Evolutionary conservation across 2,888 invertebrate genomes (phyloP), one percentile per base, ranked within the genome.

Genomic region (Ephialtes manifestator): DNA sequence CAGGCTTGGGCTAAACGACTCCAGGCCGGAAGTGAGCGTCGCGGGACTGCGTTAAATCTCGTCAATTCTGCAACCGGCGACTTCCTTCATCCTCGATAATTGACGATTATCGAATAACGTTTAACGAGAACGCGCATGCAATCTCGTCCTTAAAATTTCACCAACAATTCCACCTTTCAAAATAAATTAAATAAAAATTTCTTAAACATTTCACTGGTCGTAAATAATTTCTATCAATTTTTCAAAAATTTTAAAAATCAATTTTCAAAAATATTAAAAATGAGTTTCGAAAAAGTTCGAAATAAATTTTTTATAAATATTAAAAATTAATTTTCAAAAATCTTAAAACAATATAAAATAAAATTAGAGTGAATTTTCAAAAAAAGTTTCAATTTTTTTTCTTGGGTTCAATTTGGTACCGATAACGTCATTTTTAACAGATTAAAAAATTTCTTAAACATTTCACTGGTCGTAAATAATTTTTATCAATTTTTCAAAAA

Each of bases 101-200:
- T 75, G 75, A 65, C 63, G 48, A 65, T 83, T 76, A 79, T 79
- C 79, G 70, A 68, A 72, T 74, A 78, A 74, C 82, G 75, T 53
- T 81, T 76, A 76, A 81, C 70, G 31, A 18, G 58, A 58, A 31
- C 15, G 4, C 11, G 24, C 58, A 15, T 58, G 13, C 24, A 13
- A n/a, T 31, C 28, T 28, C 24, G 2, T n/a, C 15, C 24, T 28
- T 58, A 48, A 48, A 48, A 48, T n/a, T 15, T 3, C 1, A 13
- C 13, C 5, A n/a, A 48, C 15, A 48, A 48, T n/a, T 48, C 48
- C 15, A n/a, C 15, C n/a, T 4, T n/a, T 1, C 13, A 48, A 48
- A 48, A 48, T n/a, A 4, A 48, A 48, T n/a, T n/a, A n/a, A 48
- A n/a, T 48, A 4, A n/a, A 48, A n/a, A 1, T n/a, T 48, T 35